phyloP scores from a whole-genome alignment of 2,888 invertebrate species.

The Dryadula phaetusa region DNA sequence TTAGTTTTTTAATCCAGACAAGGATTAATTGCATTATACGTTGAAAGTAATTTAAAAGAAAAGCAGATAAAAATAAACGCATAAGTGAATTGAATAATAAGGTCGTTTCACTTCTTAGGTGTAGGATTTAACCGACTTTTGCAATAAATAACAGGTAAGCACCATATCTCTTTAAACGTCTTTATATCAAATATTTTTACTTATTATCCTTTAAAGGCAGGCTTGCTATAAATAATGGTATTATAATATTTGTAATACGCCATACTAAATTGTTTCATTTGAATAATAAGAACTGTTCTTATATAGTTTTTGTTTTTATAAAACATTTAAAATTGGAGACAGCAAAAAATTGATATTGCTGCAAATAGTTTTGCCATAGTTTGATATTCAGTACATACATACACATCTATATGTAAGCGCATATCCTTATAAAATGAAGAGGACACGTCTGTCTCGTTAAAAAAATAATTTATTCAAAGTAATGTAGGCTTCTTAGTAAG shows the following conservation, averaged over 20 bases:
- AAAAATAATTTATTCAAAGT: conserved; percentile 30
- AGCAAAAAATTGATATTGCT: not conserved
- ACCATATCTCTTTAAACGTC: conserved; percentile 54
- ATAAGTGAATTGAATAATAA: conserved; percentile 40
- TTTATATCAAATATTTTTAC: conserved; percentile 55
- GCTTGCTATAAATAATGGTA: conserved; percentile 4
- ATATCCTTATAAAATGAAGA: conserved; percentile 9
- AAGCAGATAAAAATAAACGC: conserved; percentile 23
- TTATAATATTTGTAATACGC: conserved; percentile 10
- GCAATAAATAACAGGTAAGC: conserved; percentile 61
- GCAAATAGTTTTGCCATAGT: too few species aligned
- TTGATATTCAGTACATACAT: too few species aligned
- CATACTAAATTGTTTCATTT: not conserved
- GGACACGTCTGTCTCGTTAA: conserved; percentile 25
- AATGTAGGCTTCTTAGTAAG: conserved; percentile 61
- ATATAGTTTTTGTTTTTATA: not conserved
- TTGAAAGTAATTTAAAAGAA: conserved; percentile 25
- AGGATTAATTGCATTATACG: conserved; percentile 11
- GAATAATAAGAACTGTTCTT: not conserved
- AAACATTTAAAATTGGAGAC: too few species aligned
- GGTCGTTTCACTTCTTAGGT: conserved; percentile 51
- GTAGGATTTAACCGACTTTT: conserved; percentile 53
- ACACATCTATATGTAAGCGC: not conserved
- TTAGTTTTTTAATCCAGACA: conserved; percentile 10
- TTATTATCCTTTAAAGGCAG: conserved; percentile 20